A percentile compares a stretch with the other conserved stretches of the same genome.
phyloP scores from a whole-genome alignment of 2,797 vertebrate genomes.

The Esox lucius region DNA sequence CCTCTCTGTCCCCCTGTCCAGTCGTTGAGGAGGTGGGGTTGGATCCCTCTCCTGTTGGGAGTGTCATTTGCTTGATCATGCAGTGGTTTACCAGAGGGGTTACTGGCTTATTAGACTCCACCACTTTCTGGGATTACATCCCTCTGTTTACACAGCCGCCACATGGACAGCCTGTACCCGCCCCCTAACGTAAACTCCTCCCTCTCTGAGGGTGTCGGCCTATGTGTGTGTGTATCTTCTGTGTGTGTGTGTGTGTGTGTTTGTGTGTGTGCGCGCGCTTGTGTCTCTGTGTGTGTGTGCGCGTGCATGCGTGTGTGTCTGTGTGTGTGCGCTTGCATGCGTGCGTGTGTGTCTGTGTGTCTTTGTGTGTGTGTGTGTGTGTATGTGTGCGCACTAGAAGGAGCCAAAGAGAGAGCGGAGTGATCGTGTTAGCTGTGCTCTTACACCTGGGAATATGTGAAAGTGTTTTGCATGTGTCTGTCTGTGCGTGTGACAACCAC shows the following conservation, averaged over 20 bases:
- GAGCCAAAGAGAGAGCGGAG: neutral
- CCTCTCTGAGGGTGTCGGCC: too few relatives aligned
- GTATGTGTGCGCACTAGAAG: neutral
- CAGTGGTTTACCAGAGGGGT: slow-evolving; percentile 34
- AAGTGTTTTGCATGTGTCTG: neutral
- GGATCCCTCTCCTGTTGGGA: neutral
- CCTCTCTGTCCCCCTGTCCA: neutral
- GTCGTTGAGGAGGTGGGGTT: neutral
- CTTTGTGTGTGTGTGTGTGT: too few relatives aligned
- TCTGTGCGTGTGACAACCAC: neutral
- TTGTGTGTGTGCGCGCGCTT: slow-evolving; percentile 1
- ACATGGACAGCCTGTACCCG: slow-evolving; percentile 19
- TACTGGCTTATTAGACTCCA: slow-evolving; percentile 28
- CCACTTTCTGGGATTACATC: slow-evolving; percentile 47
- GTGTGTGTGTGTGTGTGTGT: neutral
- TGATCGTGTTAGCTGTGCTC: neutral
- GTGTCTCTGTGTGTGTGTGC: slow-evolving; percentile 5
- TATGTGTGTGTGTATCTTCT: too few relatives aligned
- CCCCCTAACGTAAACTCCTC: neutral
- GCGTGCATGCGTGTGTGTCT: neutral
- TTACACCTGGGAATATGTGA: neutral
- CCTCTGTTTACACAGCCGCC: slow-evolving; percentile 59
- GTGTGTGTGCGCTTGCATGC: neutral
- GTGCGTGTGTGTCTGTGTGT: slow-evolving; percentile 1
- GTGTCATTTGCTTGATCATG: slow-evolving; percentile 51